phyloP scores from a whole-genome alignment of 2,113 vertebrate species.

The Lepidothrix coronata region DNA sequence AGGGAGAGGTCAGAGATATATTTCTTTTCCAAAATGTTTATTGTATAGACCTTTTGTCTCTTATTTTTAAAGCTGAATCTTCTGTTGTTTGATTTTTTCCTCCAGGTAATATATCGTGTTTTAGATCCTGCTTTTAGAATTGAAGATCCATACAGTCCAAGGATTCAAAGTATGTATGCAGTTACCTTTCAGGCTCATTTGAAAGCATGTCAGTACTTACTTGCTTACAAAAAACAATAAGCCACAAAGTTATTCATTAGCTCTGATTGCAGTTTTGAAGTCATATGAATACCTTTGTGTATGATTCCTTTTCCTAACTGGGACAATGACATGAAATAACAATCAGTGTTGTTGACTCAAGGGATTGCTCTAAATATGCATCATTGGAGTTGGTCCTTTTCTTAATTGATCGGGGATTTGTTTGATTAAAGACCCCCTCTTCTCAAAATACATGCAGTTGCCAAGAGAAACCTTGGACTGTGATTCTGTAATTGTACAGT shows the following conservation, averaged over 20 bases:
- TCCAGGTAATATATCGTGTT: conserved; percentile 93
- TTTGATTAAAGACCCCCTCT: not conserved
- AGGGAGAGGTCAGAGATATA: conserved; percentile 90
- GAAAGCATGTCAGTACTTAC: not conserved
- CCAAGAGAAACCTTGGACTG: not conserved
- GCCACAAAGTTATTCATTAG: not conserved
- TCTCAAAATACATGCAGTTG: not conserved
- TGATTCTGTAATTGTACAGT: not conserved
- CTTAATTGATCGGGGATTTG: not conserved
- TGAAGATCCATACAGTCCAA: conserved; percentile 92
- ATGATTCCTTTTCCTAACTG: not conserved
- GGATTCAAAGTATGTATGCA: conserved; percentile 88
- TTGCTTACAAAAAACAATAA: not conserved
- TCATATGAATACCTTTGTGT: not conserved
- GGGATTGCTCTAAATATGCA: not conserved
- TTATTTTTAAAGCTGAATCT: not conserved
- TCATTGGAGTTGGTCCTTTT: not conserved
- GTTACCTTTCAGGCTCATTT: not conserved
- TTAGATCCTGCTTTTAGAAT: conserved; percentile 95
- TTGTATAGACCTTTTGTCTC: not conserved
- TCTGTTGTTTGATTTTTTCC: not conserved
- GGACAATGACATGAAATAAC: not conserved
- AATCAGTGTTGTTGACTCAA: not conserved
- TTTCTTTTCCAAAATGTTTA: not conserved
- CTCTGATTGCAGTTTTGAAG: not conserved